A percentile compares a stretch with the other conserved stretches of the same genome.
Evolutionary conservation across 1,140 invertebrate species (phyloP).

Genomic region (Cydia pomonella): DNA sequence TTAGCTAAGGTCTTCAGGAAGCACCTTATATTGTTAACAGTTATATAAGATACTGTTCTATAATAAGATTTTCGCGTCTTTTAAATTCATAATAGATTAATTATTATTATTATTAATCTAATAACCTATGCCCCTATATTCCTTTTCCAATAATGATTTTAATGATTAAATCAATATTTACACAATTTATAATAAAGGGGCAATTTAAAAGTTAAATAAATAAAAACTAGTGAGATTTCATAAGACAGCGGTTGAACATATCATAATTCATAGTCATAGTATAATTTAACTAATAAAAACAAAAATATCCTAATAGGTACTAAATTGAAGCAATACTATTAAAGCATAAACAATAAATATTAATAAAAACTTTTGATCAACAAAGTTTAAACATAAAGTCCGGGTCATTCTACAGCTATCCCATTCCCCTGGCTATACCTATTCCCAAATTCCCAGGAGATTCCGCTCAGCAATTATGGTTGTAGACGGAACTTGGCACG

Average conservation of each 20-base stretch:
- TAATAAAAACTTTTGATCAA: no score
- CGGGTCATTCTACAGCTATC: no score
- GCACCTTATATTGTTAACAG: no score
- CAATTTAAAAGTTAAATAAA: not conserved
- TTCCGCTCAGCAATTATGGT: no score
- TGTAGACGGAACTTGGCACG: no score
- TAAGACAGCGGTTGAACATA: not conserved
- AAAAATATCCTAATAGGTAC: not conserved
- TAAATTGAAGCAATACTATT: no score
- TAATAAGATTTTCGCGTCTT: no score
- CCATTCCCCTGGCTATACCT: no score
- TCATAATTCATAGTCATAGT: not conserved
- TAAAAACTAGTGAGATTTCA: slow-evolving; percentile 22
- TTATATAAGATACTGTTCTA: no score
- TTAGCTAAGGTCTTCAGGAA: not conserved
- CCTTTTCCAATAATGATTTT: slow-evolving; percentile 8
- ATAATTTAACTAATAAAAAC: not conserved
- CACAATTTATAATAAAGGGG: not conserved
- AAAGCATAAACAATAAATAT: no score
- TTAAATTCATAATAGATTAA: not conserved
- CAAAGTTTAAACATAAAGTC: no score
- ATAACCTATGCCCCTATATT: slow-evolving; percentile 30
- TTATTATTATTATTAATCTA: not conserved
- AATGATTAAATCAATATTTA: slow-evolving; percentile 13
- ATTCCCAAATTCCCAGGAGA: no score